Evolutionary conservation across 1,140 invertebrate genomes (phyloP), one percentile per base, ranked within the genome.

Genomic region (Dufourea novaeangliae): DNA sequence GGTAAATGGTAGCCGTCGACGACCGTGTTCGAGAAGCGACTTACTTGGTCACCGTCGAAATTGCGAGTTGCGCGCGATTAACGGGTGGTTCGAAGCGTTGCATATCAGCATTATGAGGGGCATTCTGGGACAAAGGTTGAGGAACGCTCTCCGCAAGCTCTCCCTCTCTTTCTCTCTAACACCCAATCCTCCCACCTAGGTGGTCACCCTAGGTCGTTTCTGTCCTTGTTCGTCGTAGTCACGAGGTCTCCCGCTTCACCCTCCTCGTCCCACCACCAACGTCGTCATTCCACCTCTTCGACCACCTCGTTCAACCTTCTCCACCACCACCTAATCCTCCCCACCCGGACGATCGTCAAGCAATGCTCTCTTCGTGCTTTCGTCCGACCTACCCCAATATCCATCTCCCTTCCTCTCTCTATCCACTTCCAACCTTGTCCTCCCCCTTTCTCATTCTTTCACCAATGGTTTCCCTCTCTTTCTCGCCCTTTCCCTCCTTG

Each of bases 121-220:
- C 85, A 91, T 92, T 92, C 91, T 92, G 85, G 91, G 91, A 84
- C 91, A 92, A 91, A 92, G 90, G 91, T 92, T 91, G 91, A 92
- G 87, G 91, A 92, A 92, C 90, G 89, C 87, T 77, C 82, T 81
- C 72, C 79, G 67, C 76, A 22, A 77, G 67, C 78, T 50, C 34
- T 37, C 46, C n/a, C n/a, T n/a, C n/a, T n/a, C n/a, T n/a, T n/a
- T n/a, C n/a, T n/a, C n/a, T n/a, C n/a, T n/a, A n/a, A n/a, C n/a
- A n/a, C 67, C 72, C 78, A 80, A 84, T 75, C 82, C 80, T 83
- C 54, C n/a, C 70, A 59, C 80, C 41, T 59, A 57, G 41, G 32
- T 52, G 41, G n/a, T n/a, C 32, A 39, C 12, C 20, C 62, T n/a
- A 46, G 20, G 14, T 41, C 54, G 37, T 29, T 62, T 63, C 69